Base-by-base conservation (phyloP, 2,797 vertebrate genomes). In the Iguana delicatissima region DNA sequence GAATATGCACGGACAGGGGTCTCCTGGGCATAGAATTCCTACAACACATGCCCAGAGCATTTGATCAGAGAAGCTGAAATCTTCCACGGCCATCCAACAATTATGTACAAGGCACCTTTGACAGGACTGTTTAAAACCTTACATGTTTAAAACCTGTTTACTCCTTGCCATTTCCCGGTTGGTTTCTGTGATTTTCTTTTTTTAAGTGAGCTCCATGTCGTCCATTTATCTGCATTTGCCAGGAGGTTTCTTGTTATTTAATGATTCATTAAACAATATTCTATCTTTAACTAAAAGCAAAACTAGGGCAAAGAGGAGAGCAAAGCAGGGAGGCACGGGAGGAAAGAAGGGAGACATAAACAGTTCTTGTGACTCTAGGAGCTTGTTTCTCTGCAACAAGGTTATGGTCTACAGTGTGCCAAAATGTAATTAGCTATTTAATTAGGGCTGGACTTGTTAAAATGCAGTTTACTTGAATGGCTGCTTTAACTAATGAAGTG, bases 351-450 rank as follows among this genome's bases (percentile, higher is more conserved):
- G 38, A 90, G 2, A 64, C 5, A 0, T 84, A 92, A 88, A 92
- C 85, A 90, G 93, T 52, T n/a, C 2, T 29, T 86, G 77, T 2
- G 24, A 29, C 89, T 42, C 52, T 57, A 80, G n/a, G 64, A 79
- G 85, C 93, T 87, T 32, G 1, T 81, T 89, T 94, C 13, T 9
- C 64, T 80, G 85, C 77, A 89, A 18, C 0, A 6, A 90, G 76
- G 89, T 94, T 81, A 29, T 35, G 29, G 84, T 12, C 79, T 89
- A 32, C 92, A 38, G 42, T 73, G 57, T 84, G 18, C 91, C 59
- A 2, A 82, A 90, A 59, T 93, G 76, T 95, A 93, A 96, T 97
- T 96, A 97, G 93, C 91, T 89, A 72, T 90, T 94, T 90, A 88
- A 83, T 96, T 91, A 93, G 93, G 95, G 95, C 96, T 94, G 88